Evolutionary conservation across 2,888 invertebrate genomes (phyloP).

Genomic region (Ornithoptera alexandrae): DNA sequence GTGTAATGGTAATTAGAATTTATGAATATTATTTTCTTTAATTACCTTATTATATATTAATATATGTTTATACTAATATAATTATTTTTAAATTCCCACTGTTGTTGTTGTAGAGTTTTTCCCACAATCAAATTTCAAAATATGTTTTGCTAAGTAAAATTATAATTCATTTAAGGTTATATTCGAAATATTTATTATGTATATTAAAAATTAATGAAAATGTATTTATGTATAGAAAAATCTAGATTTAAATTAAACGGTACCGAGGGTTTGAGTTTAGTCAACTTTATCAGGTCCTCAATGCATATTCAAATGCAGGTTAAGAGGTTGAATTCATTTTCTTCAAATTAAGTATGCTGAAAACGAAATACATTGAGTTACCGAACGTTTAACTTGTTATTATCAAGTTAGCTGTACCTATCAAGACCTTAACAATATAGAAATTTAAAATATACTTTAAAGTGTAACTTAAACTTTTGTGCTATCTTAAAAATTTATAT

Average conservation of each 20-base stretch:
- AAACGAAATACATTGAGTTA: slow-evolving; percentile 21
- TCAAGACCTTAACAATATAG: background rate
- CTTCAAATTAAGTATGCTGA: slow-evolving; percentile 14
- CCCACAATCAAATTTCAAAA: background rate
- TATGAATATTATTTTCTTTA: background rate
- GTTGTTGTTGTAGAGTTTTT: background rate
- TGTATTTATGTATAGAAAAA: background rate
- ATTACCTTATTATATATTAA: slow-evolving; percentile 1
- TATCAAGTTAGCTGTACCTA: slow-evolving; percentile 1
- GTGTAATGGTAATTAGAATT: background rate
- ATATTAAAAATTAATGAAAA: background rate
- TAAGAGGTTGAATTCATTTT: slow-evolving; percentile 29
- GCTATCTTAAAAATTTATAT: background rate
- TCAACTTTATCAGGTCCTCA: slow-evolving; percentile 27
- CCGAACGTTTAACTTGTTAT: slow-evolving; percentile 6
- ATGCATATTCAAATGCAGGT: slow-evolving; percentile 29
- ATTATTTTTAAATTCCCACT: background rate
- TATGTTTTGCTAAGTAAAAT: background rate
- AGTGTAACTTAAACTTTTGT: background rate
- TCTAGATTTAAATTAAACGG: background rate
- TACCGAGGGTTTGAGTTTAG: slow-evolving; percentile 4
- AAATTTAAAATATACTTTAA: slow-evolving; percentile 1
- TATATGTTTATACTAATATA: background rate
- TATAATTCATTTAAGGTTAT: background rate
- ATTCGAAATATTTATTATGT: background rate